These are phyloP conservation scores for Diaphora mendica DNA, from an alignment of 2,888 invertebrate species.

Conservation along the genomic window DNA sequence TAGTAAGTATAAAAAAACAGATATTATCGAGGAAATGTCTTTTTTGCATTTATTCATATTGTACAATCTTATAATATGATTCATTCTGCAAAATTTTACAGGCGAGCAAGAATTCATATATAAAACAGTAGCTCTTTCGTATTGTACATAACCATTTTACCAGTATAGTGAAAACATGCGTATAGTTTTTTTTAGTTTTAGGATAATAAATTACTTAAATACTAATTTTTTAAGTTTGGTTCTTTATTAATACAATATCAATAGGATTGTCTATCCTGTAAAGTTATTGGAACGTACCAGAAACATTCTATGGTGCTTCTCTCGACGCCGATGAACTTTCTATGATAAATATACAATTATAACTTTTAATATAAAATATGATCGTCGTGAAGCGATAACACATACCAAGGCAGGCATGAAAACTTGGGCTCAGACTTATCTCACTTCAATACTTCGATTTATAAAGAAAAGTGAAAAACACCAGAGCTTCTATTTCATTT, in stretches of 20 bases:
- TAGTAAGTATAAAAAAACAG: slow-evolving; percentile 48
- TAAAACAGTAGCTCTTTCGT: slow-evolving; percentile 86
- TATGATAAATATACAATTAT: slow-evolving; percentile 79
- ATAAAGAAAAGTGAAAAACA: slow-evolving; percentile 44
- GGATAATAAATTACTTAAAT: slow-evolving; percentile 87
- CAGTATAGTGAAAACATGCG: slow-evolving; percentile 87
- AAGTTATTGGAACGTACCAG: slow-evolving; percentile 82
- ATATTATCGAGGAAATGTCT: slow-evolving; percentile 83
- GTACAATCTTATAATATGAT: slow-evolving; percentile 87
- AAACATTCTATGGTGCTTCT: slow-evolving; percentile 81
- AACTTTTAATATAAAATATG: slow-evolving; percentile 73
- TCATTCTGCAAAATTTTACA: slow-evolving; percentile 87
- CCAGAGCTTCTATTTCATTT: slow-evolving; percentile 39
- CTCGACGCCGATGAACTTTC: slow-evolving; percentile 85
- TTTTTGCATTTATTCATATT: slow-evolving; percentile 87
- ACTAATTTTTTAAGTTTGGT: slow-evolving; percentile 86
- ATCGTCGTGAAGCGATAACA: slow-evolving; percentile 78
- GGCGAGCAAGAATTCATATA: slow-evolving; percentile 87
- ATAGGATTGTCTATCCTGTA: slow-evolving; percentile 86
- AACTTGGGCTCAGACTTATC: slow-evolving; percentile 67
- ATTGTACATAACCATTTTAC: slow-evolving; percentile 87
- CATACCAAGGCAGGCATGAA: slow-evolving; percentile 79
- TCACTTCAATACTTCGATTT: slow-evolving; percentile 63
- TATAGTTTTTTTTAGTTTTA: slow-evolving; percentile 85
- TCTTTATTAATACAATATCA: slow-evolving; percentile 87